These are phyloP conservation scores for Artibeus lituratus DNA, from an alignment of 2,797 vertebrate species.

Conservation along the genomic window DNA sequence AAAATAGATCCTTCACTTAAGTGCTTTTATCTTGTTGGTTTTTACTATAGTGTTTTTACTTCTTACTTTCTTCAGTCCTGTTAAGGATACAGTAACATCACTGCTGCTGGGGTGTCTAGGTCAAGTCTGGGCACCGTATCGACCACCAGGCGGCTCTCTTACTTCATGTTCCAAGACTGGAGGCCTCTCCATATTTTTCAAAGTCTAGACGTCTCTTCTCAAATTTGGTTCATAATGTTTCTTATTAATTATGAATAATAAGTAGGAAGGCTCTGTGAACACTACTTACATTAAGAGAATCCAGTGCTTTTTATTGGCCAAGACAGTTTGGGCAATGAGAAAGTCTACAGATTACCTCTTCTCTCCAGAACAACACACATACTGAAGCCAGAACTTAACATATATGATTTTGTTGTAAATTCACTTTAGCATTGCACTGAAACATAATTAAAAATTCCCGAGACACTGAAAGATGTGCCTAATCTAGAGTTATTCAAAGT, in stretches of 20 bases:
- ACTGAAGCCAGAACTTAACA: neutral
- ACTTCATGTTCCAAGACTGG: neutral
- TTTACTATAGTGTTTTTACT: neutral
- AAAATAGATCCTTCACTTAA: neutral
- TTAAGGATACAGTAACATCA: neutral
- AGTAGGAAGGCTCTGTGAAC: neutral
- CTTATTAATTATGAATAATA: constrained; percentile 13
- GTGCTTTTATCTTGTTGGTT: neutral
- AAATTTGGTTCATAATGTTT: constrained; percentile 26
- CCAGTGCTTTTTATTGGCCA: neutral
- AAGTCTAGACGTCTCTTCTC: neutral
- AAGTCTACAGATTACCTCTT: neutral
- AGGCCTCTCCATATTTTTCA: neutral
- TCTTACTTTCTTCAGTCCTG: neutral
- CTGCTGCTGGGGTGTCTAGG: neutral
- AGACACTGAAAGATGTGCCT: neutral
- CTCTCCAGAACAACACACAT: neutral
- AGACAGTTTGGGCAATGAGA: neutral
- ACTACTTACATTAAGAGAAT: neutral
- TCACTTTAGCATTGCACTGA: neutral
- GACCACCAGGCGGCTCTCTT: constrained; percentile 29
- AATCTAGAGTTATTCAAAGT: neutral
- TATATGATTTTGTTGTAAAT: neutral
- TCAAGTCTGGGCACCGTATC: neutral
- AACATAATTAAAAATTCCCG: neutral